These are phyloP conservation scores for Polietes domitor DNA, from an alignment of 2,888 invertebrate species.

Conservation along the genomic window DNA sequence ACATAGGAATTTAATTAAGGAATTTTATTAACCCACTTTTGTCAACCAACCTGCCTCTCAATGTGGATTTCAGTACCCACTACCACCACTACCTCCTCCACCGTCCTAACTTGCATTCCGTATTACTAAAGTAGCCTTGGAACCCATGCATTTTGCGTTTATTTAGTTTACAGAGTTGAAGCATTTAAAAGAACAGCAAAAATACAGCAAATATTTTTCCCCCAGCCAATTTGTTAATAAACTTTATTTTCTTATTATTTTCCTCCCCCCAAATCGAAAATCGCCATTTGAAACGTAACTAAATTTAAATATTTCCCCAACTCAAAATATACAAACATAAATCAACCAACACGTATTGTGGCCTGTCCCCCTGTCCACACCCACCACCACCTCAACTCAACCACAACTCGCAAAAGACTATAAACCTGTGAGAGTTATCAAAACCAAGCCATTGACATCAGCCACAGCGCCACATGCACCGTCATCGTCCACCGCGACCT, in stretches of 20 bases:
- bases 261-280: not conserved
- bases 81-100: not conserved
- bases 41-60: too few species aligned
- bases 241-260: conserved; percentile 32
- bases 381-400: not conserved
- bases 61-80: not conserved
- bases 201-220: not conserved
- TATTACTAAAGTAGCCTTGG: not conserved
- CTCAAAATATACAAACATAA: conserved; percentile 20
- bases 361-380: not conserved
- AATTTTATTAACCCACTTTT: too few species aligned
- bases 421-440: conserved; percentile 72
- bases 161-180: conserved; percentile 39
- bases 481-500: conserved; percentile 20
- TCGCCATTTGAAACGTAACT: not conserved
- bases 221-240: not conserved
- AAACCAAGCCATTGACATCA: conserved; percentile 66
- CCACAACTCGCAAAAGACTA: conserved; percentile 71
- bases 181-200: conserved; percentile 23
- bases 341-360: not conserved
- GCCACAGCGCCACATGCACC: conserved; percentile 48
- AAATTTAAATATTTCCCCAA: conserved; percentile 36
- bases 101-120: not conserved
- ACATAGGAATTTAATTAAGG: too few species aligned
- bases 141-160: not conserved